These are phyloP conservation scores for Chaetorhynchus papuensis DNA, from an alignment of 2,113 vertebrate genomes.

Conservation along the genomic window DNA sequence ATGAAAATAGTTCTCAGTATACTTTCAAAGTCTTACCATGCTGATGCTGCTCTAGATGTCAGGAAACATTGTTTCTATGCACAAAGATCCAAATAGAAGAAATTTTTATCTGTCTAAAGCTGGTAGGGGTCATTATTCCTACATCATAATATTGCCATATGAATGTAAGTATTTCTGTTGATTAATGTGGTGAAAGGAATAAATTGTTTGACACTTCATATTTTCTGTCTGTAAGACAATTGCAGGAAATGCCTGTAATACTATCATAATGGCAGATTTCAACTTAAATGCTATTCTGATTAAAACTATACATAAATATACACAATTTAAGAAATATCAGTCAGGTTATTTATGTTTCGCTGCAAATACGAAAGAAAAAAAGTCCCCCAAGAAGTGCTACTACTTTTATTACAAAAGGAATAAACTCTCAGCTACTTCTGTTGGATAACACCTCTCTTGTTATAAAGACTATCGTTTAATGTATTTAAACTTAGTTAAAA, in stretches of 20 bases:
- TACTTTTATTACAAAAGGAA: not conserved
- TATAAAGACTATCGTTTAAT: not conserved
- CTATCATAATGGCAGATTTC: not conserved
- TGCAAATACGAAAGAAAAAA: conserved; percentile 25
- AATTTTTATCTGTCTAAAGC: not conserved
- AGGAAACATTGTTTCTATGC: not conserved
- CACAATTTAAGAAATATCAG: conserved; percentile 25
- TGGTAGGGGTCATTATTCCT: not conserved
- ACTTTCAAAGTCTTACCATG: not conserved
- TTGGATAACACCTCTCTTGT: not conserved
- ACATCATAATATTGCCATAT: not conserved
- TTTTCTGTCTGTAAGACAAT: not conserved
- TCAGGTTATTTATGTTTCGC: not conserved
- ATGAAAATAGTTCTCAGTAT: not conserved
- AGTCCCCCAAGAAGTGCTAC: not conserved
- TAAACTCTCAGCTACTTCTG: not conserved
- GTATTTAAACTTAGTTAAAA: not conserved
- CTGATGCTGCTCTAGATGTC: not conserved
- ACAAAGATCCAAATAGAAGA: not conserved
- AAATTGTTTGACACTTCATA: not conserved
- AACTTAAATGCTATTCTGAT: conserved; percentile 12
- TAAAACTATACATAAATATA: not conserved
- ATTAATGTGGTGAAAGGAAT: not conserved
- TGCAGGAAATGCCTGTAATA: not conserved
- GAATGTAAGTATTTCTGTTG: not conserved